A percentile compares a stretch with the other conserved stretches of the same genome.
Evolutionary conservation across 2,113 vertebrate species (phyloP).

Genomic region (Acanthochromis polyacanthus): DNA sequence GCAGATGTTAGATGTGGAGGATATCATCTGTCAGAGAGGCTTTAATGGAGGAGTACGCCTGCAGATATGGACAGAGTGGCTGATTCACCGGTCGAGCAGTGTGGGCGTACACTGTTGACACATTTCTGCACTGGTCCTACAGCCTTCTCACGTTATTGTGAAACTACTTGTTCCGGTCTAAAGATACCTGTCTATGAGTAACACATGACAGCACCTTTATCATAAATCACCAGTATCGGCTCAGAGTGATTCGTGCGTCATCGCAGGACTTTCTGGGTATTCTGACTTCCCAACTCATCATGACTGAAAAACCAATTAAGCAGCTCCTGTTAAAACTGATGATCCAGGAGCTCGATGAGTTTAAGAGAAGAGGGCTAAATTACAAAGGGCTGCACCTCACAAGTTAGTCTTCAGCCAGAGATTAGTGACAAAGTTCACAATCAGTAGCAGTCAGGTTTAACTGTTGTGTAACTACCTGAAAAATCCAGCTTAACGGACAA

Average conservation of each 20-base stretch:
- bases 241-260: slow-evolving; percentile 7
- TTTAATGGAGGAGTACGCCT: slow-evolving; percentile 44
- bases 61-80: slow-evolving; percentile 46
- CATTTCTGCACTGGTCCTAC: slow-evolving; percentile 3
- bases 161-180: slow-evolving; percentile 31
- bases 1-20: slow-evolving; percentile 55
- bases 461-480: background rate
- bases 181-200: slow-evolving; percentile 39
- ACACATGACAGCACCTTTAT: background rate
- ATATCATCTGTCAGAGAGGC: slow-evolving; percentile 57
- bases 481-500: background rate
- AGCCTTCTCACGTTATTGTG: slow-evolving; percentile 32
- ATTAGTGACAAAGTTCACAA: background rate
- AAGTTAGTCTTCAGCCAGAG: background rate
- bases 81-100: slow-evolving; percentile 42
- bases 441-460: background rate
- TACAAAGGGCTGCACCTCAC: background rate
- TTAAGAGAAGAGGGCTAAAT: background rate
- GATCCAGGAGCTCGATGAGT: background rate
- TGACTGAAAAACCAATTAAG: background rate
- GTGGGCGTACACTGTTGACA: slow-evolving; percentile 48
- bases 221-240: slow-evolving; percentile 1
- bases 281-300: background rate
- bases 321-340: slow-evolving; percentile 3
- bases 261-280: background rate